phyloP scores from a whole-genome alignment of 2,888 invertebrate genomes.

The Pheosia gnoma region DNA sequence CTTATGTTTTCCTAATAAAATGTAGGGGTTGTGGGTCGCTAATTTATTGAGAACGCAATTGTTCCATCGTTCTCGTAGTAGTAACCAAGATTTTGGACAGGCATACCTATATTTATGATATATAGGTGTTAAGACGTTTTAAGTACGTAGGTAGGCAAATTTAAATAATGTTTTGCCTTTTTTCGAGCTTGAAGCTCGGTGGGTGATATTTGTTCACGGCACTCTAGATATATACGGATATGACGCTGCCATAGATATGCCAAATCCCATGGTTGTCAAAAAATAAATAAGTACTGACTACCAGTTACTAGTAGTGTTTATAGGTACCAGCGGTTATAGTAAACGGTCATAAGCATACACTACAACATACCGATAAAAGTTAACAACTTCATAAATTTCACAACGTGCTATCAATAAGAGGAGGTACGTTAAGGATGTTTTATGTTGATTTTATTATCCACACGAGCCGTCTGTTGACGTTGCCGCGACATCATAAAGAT shows the following conservation, averaged over 20 bases:
- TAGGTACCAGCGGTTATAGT: slow-evolving; percentile 27
- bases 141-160: no score
- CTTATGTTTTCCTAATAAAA: slow-evolving; percentile 16
- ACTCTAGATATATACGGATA: no score
- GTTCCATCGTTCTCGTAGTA: neutral
- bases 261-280: no score
- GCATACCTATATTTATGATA: no score
- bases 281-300: no score
- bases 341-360: slow-evolving; percentile 35
- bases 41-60: neutral
- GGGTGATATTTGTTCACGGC: no score
- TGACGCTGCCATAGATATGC: no score
- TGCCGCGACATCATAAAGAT: slow-evolving; percentile 38
- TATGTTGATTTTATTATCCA: slow-evolving; percentile 57
- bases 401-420: slow-evolving; percentile 69
- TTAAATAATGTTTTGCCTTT: no score
- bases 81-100: neutral
- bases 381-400: slow-evolving; percentile 74
- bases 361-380: slow-evolving; percentile 63
- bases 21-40: neutral
- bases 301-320: no score
- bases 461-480: slow-evolving; percentile 39
- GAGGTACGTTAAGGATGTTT: slow-evolving; percentile 63
- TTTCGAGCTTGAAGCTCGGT: no score
- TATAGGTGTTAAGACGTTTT: no score